Conservation (phyloP, 1,140 invertebrate genomes). For the Lepidurus apus region DNA sequence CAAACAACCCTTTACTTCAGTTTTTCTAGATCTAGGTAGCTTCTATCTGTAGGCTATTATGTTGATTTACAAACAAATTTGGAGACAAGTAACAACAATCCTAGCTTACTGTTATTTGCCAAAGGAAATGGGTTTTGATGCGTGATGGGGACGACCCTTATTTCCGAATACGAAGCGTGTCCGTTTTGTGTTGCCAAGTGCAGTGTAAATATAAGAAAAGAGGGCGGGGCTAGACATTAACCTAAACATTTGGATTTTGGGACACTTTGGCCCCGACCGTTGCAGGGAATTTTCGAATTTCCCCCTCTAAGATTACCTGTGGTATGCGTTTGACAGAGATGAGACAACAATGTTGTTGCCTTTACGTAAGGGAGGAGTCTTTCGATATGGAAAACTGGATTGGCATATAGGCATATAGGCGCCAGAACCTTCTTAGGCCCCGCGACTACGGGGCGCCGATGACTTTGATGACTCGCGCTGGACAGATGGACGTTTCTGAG, state of each 20-base stretch:
- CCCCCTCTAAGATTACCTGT: not conserved
- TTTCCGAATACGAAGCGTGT: not conserved
- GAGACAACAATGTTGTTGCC: not conserved
- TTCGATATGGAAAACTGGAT: slow-evolving; percentile 19
- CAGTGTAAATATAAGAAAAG: not conserved
- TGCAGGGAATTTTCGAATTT: too few relatives aligned
- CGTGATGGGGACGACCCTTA: too few relatives aligned
- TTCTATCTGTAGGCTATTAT: not conserved
- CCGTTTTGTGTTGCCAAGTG: not conserved
- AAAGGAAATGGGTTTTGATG: not conserved
- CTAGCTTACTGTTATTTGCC: not conserved
- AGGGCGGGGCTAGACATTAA: not conserved
- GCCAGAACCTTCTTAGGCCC: slow-evolving; percentile 8
- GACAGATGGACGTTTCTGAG: slow-evolving; percentile 7
- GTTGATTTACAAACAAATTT: not conserved
- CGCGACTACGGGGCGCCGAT: slow-evolving; percentile 11
- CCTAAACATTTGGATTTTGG: too few relatives aligned
- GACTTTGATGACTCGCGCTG: slow-evolving; percentile 20
- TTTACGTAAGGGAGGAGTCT: not conserved
- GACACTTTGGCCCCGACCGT: too few relatives aligned
- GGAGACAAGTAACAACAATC: not conserved
- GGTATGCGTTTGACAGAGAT: not conserved
- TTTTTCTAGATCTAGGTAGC: too few relatives aligned
- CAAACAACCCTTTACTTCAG: too few relatives aligned
- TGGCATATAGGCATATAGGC: not conserved